Evolutionary conservation across 2,113 vertebrate genomes (phyloP).

Genomic region (Callionymus lyra): DNA sequence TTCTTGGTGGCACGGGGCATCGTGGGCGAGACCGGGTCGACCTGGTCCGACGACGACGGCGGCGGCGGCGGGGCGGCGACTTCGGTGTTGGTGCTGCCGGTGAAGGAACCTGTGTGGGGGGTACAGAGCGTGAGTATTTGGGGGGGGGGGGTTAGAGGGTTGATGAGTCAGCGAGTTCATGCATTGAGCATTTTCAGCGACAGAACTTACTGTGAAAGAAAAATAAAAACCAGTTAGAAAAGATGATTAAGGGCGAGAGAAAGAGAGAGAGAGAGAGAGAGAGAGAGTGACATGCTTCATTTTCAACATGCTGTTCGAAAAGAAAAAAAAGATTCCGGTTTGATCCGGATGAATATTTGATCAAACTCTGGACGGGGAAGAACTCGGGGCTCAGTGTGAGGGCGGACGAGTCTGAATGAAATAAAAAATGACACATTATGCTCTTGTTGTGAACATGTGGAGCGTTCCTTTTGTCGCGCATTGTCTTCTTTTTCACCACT

Average conservation of each 20-base stretch:
- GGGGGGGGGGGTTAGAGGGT: background rate
- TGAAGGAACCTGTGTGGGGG: constrained; percentile 70
- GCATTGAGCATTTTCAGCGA: constrained; percentile 29
- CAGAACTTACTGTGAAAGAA: no score
- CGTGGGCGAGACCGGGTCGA: constrained; percentile 58
- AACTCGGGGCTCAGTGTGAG: constrained; percentile 31
- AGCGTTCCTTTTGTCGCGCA: constrained; percentile 29
- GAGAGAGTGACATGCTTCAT: constrained; percentile 23
- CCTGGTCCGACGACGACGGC: constrained; percentile 32
- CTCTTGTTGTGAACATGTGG: constrained; percentile 37
- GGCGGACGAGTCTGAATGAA: constrained; percentile 39
- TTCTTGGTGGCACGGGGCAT: constrained; percentile 63
- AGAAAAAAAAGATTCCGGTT: constrained; percentile 19
- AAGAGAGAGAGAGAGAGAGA: no score
- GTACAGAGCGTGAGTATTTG: background rate
- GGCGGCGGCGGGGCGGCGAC: constrained; percentile 22
- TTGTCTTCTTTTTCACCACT: constrained; percentile 16
- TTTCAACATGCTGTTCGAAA: constrained; percentile 40
- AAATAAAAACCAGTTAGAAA: no score
- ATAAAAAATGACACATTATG: constrained; percentile 41
- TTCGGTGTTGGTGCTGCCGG: constrained; percentile 63
- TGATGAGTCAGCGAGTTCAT: constrained; percentile 27
- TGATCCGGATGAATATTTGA: constrained; percentile 22
- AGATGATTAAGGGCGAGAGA: no score
- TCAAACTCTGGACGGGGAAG: constrained; percentile 13